These are phyloP conservation scores for Trichacis sp. DNA, from an alignment of 2,888 invertebrate genomes.

Conservation along the genomic window DNA sequence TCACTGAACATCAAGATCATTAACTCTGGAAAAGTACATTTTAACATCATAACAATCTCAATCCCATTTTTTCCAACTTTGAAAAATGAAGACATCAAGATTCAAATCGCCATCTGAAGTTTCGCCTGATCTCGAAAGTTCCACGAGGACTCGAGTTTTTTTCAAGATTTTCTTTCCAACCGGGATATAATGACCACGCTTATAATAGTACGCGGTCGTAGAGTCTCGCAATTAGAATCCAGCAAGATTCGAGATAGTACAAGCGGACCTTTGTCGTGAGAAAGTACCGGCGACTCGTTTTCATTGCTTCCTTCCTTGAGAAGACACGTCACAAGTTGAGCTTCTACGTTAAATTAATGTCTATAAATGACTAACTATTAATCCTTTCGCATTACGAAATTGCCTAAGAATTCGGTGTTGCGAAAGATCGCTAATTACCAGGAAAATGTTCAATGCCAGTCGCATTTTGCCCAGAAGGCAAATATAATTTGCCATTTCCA, in stretches of 20 bases:
- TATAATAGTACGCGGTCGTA: slow-evolving; percentile 51
- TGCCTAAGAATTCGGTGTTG: not conserved
- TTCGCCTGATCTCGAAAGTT: too few relatives aligned
- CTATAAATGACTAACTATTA: not conserved
- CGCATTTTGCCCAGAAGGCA: too few relatives aligned
- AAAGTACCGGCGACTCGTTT: slow-evolving; percentile 49
- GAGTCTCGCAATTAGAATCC: slow-evolving; percentile 55
- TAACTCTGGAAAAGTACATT: too few relatives aligned
- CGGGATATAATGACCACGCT: slow-evolving; percentile 53
- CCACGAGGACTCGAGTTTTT: not conserved
- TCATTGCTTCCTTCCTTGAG: slow-evolving; percentile 54
- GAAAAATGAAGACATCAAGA: too few relatives aligned
- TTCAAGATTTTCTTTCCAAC: not conserved
- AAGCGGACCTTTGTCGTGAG: slow-evolving; percentile 52
- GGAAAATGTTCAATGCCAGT: not conserved
- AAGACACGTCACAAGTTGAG: slow-evolving; percentile 35
- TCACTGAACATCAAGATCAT: too few relatives aligned
- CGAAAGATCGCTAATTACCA: not conserved
- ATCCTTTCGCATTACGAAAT: not conserved
- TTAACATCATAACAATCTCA: too few relatives aligned
- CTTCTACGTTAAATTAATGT: not conserved
- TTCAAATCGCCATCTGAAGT: too few relatives aligned
- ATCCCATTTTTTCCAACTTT: too few relatives aligned
- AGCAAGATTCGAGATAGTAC: slow-evolving; percentile 48
- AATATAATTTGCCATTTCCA: too few relatives aligned